A percentile compares a stretch with the other conserved stretches of the same genome.
phyloP scores from a whole-genome alignment of 2,888 invertebrate genomes.

The Dicycla oo region DNA sequence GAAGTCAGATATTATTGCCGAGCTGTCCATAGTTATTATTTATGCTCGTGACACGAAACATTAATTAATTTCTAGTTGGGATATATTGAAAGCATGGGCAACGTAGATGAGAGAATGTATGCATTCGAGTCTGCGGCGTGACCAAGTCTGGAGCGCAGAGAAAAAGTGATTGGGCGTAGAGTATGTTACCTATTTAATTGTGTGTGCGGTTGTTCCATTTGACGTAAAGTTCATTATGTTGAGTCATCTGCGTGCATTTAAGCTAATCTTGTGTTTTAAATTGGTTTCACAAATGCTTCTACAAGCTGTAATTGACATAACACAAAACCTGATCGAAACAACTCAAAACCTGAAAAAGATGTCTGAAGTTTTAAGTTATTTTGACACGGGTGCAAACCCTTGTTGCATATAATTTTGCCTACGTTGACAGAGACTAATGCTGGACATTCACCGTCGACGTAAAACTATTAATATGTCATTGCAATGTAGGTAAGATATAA shows the following conservation, averaged over 20 bases:
- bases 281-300: slow-evolving; percentile 15
- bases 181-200: slow-evolving; percentile 39
- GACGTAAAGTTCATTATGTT: slow-evolving; percentile 13
- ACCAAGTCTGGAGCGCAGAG: slow-evolving; percentile 87
- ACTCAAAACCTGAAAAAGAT: neutral
- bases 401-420: slow-evolving; percentile 9
- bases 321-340: neutral
- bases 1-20: too few species aligned
- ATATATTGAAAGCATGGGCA: slow-evolving; percentile 35
- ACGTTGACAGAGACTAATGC: slow-evolving; percentile 14
- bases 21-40: too few species aligned
- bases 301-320: slow-evolving; percentile 7
- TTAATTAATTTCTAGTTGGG: slow-evolving; percentile 37
- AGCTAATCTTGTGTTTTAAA: slow-evolving; percentile 10
- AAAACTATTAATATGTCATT: neutral
- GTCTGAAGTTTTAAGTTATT: slow-evolving; percentile 11
- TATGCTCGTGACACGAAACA: slow-evolving; percentile 33
- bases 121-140: slow-evolving; percentile 81
- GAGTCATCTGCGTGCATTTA: slow-evolving; percentile 43
- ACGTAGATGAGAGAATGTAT: slow-evolving; percentile 32
- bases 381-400: slow-evolving; percentile 25
- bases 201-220: slow-evolving; percentile 38
- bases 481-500: neutral
- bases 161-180: slow-evolving; percentile 81
- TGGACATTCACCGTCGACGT: neutral